Evolutionary conservation across 1,140 invertebrate species (phyloP).

Genomic region (Melitaea cinxia): DNA sequence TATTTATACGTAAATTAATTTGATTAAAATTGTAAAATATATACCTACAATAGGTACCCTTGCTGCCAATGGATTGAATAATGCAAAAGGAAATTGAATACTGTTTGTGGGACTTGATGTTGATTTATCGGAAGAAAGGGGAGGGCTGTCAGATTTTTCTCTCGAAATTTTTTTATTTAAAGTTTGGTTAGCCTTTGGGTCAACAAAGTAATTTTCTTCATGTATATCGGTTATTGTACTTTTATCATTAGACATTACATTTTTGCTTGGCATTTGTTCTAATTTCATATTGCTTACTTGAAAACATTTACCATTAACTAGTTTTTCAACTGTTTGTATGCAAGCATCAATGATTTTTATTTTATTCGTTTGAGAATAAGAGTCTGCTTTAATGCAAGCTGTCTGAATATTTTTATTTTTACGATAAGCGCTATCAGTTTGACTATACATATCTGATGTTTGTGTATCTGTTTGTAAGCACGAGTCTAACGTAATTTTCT

Average conservation of each 20-base stretch:
- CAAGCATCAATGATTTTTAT: constrained; percentile 48
- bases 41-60: constrained; percentile 79
- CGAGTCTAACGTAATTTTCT: constrained; percentile 65
- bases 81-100: constrained; percentile 67
- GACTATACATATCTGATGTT: constrained; percentile 60
- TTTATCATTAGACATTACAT: constrained; percentile 30
- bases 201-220: constrained; percentile 30
- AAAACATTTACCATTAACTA: constrained; percentile 44
- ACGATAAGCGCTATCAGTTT: constrained; percentile 65
- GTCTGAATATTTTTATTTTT: constrained; percentile 70
- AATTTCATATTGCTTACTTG: constrained; percentile 38
- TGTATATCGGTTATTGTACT: constrained; percentile 31
- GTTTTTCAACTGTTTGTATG: constrained; percentile 51
- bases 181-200: constrained; percentile 40
- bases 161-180: constrained; percentile 29
- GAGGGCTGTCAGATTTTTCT: constrained; percentile 74
- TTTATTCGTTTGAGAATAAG: constrained; percentile 63
- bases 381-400: constrained; percentile 44
- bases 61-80: constrained; percentile 76
- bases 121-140: constrained; percentile 65
- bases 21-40: constrained; percentile 36
- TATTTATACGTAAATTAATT: constrained; percentile 26
- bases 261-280: constrained; percentile 23
- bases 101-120: constrained; percentile 44
- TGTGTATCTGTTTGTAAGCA: constrained; percentile 59